Conservation (phyloP, 2,888 invertebrate genomes). For the Agrochola lychnidis region DNA sequence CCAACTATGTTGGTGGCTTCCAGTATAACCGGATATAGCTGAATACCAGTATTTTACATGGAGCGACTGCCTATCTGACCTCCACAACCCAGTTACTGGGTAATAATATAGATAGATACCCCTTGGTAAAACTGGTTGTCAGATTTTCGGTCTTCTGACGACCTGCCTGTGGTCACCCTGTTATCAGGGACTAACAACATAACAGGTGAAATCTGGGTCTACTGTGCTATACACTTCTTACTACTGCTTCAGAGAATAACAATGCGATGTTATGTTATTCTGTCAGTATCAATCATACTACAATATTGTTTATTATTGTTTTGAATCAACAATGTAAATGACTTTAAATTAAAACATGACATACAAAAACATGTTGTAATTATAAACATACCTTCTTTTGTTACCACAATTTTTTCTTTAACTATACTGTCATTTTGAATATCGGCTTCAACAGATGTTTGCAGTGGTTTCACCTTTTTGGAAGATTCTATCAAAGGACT, state of each 20-base stretch:
- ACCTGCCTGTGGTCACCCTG: too few species aligned
- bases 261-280: neutral
- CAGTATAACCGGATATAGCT: too few species aligned
- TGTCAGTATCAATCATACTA: conserved; percentile 13
- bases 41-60: too few species aligned
- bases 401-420: conserved; percentile 73
- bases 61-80: too few species aligned
- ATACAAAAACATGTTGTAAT: conserved; percentile 16
- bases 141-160: too few species aligned
- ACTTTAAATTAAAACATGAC: conserved; percentile 19
- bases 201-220: neutral
- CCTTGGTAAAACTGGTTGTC: too few species aligned
- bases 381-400: conserved; percentile 80
- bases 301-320: conserved; percentile 13
- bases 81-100: too few species aligned
- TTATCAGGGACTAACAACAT: too few species aligned
- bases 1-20: too few species aligned
- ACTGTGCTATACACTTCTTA: neutral
- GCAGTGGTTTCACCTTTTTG: conserved; percentile 82
- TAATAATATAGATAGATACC: too few species aligned
- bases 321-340: conserved; percentile 1
- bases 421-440: conserved; percentile 74
- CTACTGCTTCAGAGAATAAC: neutral
- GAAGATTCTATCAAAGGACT: conserved; percentile 88
- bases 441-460: conserved; percentile 75